Evolutionary conservation across 2,888 invertebrate genomes (phyloP).

Genomic region (Melangyna quadrimaculata): DNA sequence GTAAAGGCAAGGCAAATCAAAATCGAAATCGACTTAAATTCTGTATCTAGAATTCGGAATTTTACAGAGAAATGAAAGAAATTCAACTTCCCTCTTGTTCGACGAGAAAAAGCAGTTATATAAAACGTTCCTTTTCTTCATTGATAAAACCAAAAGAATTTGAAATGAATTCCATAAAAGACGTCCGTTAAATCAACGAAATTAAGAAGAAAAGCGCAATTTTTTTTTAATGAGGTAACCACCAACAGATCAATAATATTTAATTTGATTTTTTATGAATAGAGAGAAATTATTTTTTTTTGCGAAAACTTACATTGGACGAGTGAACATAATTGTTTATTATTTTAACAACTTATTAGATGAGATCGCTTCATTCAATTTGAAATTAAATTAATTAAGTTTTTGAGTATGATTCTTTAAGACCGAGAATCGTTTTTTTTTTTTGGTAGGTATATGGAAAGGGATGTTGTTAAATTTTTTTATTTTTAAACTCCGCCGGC

Average conservation of each 20-base stretch:
- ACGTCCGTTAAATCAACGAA: not conserved
- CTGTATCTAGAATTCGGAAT: constrained; percentile 50
- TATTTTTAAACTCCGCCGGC: not conserved
- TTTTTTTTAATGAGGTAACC: not conserved
- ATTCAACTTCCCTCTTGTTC: not conserved
- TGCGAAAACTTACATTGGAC: constrained; percentile 77
- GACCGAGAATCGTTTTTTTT: not conserved
- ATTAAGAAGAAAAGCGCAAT: constrained; percentile 3
- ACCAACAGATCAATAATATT: constrained; percentile 51
- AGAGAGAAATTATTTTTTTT: constrained; percentile 4
- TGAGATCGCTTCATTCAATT: constrained; percentile 65
- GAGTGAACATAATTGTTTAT: constrained; percentile 76
- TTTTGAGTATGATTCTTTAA: not conserved
- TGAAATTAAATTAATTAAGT: not conserved
- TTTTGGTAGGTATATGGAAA: not conserved
- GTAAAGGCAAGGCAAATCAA: not conserved
- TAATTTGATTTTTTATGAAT: constrained; percentile 1
- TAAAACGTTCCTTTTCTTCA: constrained; percentile 36
- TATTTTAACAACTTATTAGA: constrained; percentile 16
- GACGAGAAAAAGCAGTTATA: constrained; percentile 26
- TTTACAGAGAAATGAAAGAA: constrained; percentile 1
- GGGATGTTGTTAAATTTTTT: not conserved
- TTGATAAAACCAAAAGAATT: constrained; percentile 9
- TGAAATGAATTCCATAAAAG: not conserved
- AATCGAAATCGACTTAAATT: constrained; percentile 37